A percentile compares a stretch with the other conserved stretches of the same genome.
phyloP scores from a whole-genome alignment of 2,113 vertebrate genomes.

The Machaerirhynchus nigripectus region DNA sequence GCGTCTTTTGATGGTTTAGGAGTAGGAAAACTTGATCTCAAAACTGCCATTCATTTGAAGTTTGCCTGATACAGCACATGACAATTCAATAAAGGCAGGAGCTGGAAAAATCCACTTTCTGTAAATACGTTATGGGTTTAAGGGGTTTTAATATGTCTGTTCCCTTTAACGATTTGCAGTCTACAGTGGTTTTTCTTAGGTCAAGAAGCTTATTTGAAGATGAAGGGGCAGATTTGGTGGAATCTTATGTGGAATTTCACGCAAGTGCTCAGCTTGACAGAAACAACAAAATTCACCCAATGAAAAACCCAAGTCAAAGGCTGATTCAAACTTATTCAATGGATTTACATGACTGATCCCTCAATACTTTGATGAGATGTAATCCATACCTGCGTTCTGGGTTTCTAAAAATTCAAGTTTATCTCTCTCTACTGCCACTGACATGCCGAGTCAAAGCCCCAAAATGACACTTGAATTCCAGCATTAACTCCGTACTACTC shows the following conservation, averaged over 20 bases:
- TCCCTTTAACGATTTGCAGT: background rate
- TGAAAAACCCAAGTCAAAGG: background rate
- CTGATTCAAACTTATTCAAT: background rate
- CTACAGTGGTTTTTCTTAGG: background rate
- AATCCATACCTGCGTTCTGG: background rate
- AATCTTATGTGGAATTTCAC: background rate
- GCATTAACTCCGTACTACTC: background rate
- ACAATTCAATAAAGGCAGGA: background rate
- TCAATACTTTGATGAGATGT: background rate
- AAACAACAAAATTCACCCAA: background rate
- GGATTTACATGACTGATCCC: accelerated
- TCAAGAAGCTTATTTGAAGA: background rate
- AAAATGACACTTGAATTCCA: background rate
- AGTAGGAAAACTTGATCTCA: background rate
- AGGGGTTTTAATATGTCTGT: background rate
- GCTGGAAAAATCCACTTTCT: background rate
- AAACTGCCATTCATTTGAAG: background rate
- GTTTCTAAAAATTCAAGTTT: background rate
- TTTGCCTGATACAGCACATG: background rate
- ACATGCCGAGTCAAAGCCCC: background rate
- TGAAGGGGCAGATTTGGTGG: background rate
- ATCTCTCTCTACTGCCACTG: background rate
- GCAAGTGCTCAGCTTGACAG: background rate
- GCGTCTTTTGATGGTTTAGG: background rate
- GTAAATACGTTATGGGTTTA: background rate